A percentile compares a stretch with the other conserved stretches of the same genome.
phyloP scores from a whole-genome alignment of 2,113 vertebrate species.

The Ornithorhynchus anatinus region DNA sequence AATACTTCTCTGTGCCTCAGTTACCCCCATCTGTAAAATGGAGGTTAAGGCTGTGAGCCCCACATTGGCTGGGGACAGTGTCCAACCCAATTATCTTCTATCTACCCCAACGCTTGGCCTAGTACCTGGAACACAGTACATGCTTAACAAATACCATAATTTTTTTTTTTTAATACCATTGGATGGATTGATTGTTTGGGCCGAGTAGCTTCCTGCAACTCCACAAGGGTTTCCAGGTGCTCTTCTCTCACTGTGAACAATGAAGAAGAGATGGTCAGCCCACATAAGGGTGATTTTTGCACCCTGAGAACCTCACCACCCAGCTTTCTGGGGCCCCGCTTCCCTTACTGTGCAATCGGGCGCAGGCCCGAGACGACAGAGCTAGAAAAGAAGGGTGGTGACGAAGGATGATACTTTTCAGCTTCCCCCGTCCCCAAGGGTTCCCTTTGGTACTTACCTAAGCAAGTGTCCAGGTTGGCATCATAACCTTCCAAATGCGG shows the following conservation, averaged over 20 bases:
- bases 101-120: too few relatives aligned
- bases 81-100: too few relatives aligned
- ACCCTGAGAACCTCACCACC: too few relatives aligned
- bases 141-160: too few relatives aligned
- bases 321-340: accelerated
- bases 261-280: not conserved
- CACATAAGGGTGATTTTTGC: accelerated
- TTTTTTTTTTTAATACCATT: too few relatives aligned
- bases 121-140: too few relatives aligned
- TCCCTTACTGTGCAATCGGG: not conserved
- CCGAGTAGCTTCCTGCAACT: constrained; percentile 76
- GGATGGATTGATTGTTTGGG: too few relatives aligned
- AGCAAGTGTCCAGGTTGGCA: constrained; percentile 74
- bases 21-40: too few relatives aligned
- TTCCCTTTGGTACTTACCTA: constrained; percentile 41
- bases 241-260: constrained; percentile 82
- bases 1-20: too few relatives aligned
- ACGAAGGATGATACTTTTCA: not conserved
- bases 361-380: not conserved
- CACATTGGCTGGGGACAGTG: too few relatives aligned
- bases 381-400: not conserved
- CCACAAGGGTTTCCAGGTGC: constrained; percentile 76
- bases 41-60: too few relatives aligned
- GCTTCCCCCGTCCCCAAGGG: not conserved
- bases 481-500: constrained; percentile 82